phyloP scores from a whole-genome alignment of 2,888 invertebrate genomes.

The Pogonocherus hispidulus region DNA sequence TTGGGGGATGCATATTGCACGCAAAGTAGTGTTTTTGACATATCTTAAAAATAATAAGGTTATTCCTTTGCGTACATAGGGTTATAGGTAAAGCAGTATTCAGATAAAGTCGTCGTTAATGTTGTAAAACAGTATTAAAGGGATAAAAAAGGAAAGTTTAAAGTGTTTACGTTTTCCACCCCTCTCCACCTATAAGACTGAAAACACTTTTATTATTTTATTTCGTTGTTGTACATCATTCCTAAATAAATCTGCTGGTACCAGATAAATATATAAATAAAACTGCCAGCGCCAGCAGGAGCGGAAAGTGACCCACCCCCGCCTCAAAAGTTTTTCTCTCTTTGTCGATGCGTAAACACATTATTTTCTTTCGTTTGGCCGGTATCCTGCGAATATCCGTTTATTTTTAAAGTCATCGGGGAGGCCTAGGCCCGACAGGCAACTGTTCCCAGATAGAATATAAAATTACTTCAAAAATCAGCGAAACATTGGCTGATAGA shows the following conservation, averaged over 20 bases:
- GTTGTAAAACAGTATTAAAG: too few species aligned
- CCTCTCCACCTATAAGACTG: not conserved
- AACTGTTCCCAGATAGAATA: too few species aligned
- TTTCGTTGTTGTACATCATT: not conserved
- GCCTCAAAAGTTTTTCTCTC: conserved; percentile 10
- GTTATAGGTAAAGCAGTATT: too few species aligned
- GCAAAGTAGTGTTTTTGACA: too few species aligned
- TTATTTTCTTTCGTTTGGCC: conserved; percentile 16
- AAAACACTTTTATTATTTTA: not conserved
- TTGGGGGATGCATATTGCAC: too few species aligned
- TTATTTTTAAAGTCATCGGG: conserved; percentile 22
- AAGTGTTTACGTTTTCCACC: not conserved
- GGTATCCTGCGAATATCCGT: conserved; percentile 17
- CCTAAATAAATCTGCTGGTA: too few species aligned
- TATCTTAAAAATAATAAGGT: too few species aligned
- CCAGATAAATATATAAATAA: not conserved
- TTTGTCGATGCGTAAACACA: conserved; percentile 8
- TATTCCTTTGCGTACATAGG: too few species aligned
- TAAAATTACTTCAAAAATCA: too few species aligned
- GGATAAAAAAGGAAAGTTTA: not conserved
- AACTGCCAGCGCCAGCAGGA: not conserved
- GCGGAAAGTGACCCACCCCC: not conserved
- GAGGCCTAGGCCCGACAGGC: conserved; percentile 18
- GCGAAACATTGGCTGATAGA: too few species aligned
- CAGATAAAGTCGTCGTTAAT: too few species aligned